Base-by-base conservation (phyloP, 1,140 invertebrate genomes). In the Tenebrio molitor region DNA sequence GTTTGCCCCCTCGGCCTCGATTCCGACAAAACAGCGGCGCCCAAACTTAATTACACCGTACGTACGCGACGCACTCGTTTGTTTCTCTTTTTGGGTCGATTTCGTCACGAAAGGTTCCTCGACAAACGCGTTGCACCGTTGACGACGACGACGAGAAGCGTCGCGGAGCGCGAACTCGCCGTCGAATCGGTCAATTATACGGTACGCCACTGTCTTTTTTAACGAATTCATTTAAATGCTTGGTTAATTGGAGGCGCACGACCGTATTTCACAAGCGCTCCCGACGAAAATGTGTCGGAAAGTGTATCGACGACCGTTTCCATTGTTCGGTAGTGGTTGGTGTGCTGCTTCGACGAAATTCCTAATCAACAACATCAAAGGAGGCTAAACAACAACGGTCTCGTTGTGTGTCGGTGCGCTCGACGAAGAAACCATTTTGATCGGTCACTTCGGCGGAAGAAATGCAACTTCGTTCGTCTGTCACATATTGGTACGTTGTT, bases 221-320 rank as follows among this genome's bases (percentile, higher is more conserved):
- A 63, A 41, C 29, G 29, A 63, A 64, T 29, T 63, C 69, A 34
- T 69, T 36, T 46, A 74, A 76, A 76, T 71, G 74, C 34, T 73
- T 70, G 6, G 21, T 74, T 76, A 76, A 76, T 76, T 76, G 74
- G 64, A 74, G 46, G 62, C 42, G 74, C 29, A 65, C 36, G 68
- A 12, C n/a, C n/a, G 16, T 58, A 62, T 73, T 67, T 50, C 29
- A 33, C n/a, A 12, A 39, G 36, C 4, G 36, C 36, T 12, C 2
- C 12, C 36, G 12, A 39, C 36, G 5, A 25, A 25, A 14, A 58
- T 58, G 23, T 58, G 12, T 2, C 14, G n/a, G n/a, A 46, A 7
- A 41, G 36, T 23, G 44, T 50, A 14, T 58, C 4, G 36, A n/a
- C 12, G 12, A 39, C 12, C 12, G 50, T 15, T 14, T 29, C 12